A percentile compares a stretch with the other conserved stretches of the same genome.
These are phyloP conservation scores for Phanerotoma sp. DNA, from an alignment of 2,888 invertebrate genomes.

Conservation along the genomic window DNA sequence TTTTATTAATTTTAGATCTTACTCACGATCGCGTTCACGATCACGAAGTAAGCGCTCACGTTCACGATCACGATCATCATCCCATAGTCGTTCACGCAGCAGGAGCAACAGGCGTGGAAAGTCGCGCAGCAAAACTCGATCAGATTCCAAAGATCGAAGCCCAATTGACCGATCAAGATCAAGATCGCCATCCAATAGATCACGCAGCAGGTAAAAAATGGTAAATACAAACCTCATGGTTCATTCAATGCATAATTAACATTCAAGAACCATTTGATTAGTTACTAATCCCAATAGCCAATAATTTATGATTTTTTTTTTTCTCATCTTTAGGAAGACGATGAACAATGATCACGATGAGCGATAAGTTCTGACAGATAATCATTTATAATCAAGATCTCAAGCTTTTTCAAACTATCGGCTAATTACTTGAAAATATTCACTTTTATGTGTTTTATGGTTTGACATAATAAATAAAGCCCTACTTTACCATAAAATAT, in stretches of 20 bases:
- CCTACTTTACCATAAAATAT: no score
- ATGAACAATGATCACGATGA: constrained; percentile 33
- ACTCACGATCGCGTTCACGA: constrained; percentile 56
- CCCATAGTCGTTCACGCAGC: constrained; percentile 66
- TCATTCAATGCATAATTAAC: constrained; percentile 3
- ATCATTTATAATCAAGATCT: constrained; percentile 4
- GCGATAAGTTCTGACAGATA: constrained; percentile 22
- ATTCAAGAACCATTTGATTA: neutral
- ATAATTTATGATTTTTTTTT: neutral
- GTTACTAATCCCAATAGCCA: neutral
- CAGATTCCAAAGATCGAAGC: constrained; percentile 49
- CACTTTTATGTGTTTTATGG: no score
- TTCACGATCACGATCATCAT: constrained; percentile 64
- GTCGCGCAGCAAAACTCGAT: constrained; percentile 48
- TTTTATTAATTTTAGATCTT: constrained; percentile 43
- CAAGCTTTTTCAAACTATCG: neutral
- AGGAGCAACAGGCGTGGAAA: constrained; percentile 41
- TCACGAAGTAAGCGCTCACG: constrained; percentile 59
- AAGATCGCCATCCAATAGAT: constrained; percentile 47
- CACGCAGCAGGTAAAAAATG: constrained; percentile 48
- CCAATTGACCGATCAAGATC: constrained; percentile 50
- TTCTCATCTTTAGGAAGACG: constrained; percentile 35
- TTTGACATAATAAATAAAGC: no score
- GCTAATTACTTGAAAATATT: no score
- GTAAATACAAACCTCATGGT: constrained; percentile 22